Evolutionary conservation across 2,113 vertebrate genomes (phyloP).

Genomic region (Rafetus swinhoei): DNA sequence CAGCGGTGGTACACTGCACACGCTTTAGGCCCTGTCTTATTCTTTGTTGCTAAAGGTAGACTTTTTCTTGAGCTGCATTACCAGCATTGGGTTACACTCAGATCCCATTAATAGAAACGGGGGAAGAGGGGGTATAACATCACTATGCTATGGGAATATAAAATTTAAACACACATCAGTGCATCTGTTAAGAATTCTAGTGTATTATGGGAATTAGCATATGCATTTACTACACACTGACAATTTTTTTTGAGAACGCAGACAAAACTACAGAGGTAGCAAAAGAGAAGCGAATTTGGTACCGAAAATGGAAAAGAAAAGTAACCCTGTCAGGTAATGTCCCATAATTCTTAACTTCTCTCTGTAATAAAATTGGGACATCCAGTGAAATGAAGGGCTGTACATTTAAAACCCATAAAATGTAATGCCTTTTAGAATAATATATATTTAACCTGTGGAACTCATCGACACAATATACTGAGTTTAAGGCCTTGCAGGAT

Average conservation of each 20-base stretch:
- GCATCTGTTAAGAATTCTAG: background rate
- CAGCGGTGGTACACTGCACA: fast-evolving
- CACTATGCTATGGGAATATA: background rate
- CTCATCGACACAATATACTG: fast-evolving
- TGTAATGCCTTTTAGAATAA: background rate
- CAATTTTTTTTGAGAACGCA: background rate
- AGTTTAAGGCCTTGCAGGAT: background rate
- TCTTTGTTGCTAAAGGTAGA: no score
- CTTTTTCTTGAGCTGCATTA: background rate
- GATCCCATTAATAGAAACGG: background rate
- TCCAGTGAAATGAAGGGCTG: background rate
- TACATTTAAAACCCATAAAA: background rate
- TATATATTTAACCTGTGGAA: background rate
- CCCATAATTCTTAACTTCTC: background rate
- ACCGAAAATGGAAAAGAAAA: background rate
- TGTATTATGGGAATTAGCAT: background rate
- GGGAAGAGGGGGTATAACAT: background rate
- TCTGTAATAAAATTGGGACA: background rate
- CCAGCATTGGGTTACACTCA: background rate
- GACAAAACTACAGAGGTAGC: background rate
- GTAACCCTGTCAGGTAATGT: background rate
- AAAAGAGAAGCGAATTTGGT: background rate
- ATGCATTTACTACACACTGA: background rate
- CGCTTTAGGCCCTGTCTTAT: background rate
- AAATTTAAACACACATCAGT: background rate